Base-by-base conservation (phyloP, 2,113 vertebrate genomes). In the Ceyx melanurus region DNA sequence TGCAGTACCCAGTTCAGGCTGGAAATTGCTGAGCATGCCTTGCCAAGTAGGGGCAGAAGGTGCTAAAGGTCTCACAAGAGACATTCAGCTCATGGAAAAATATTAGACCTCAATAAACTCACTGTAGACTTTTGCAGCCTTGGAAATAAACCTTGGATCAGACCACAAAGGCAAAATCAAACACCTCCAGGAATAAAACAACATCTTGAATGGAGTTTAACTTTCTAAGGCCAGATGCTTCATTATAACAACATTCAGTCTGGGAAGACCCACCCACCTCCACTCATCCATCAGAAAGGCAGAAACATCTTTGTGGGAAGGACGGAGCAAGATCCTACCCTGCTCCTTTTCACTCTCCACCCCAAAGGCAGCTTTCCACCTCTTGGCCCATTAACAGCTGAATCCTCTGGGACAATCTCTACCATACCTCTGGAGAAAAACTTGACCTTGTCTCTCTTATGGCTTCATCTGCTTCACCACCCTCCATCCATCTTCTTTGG, bases 131-230 rank as follows among this genome's bases (percentile, higher is more conserved):
- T 5, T 54, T 0, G 0, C 8, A 79, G 9, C 11, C 42, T 62
- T 73, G 28, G 42, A 83, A 75, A 61, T 33, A 78, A 88, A 26
- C 11, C 14, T 48, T 64, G 57, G 31, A 50, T 87, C 42, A 66
- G 7, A 3, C 37, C 77, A 25, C 26, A 79, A 72, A 61, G 45
- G 53, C 18, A 91, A 50, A 42, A 80, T 80, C 62, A 80, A 87
- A 82, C 7, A 50, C 15, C 16, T 3, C 1, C 11, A 85, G 50
- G 28, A 28, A 51, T 37, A 76, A 82, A 86, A 35, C 2, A 9
- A 5, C 9, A 2, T 57, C 42, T 56, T 0, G 0, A 79, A 65
- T 19, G 15, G 23, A 40, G 11, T 85, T 91, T 65, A 68, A 13
- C 43, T 81, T 83, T 74, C 18, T 28, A 50, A 76, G 28, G 82